Evolutionary conservation across 2,888 invertebrate species (phyloP).

Genomic region (Lycocerus yunnanus): DNA sequence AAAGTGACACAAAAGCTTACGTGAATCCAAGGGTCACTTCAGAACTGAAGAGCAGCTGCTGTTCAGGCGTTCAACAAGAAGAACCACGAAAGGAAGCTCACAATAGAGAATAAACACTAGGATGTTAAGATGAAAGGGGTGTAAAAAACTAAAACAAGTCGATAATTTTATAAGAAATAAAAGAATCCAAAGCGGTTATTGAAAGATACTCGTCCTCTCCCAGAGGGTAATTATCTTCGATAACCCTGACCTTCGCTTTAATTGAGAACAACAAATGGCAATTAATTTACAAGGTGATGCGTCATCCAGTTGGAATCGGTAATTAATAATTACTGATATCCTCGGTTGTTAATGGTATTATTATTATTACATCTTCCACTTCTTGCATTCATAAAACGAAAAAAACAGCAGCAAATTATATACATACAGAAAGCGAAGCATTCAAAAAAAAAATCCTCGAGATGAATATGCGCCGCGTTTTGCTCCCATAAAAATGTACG

Average conservation of each 20-base stretch:
- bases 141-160: background rate
- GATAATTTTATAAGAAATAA: background rate
- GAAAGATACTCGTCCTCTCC: background rate
- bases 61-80: conserved; percentile 12
- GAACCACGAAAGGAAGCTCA: conserved; percentile 13
- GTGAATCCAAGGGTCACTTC: conserved; percentile 15
- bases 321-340: conserved; percentile 8
- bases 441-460: background rate
- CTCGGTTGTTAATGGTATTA: background rate
- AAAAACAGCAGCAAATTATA: background rate
- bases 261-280: conserved; percentile 15
- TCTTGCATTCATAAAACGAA: background rate
- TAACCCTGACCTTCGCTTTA: conserved; percentile 13
- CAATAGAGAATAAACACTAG: conserved; percentile 15
- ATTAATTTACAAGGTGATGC: conserved; percentile 18
- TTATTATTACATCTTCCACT: background rate
- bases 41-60: conserved; percentile 15
- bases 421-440: background rate
- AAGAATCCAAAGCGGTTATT: background rate
- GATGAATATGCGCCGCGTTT: background rate
- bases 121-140: conserved; percentile 4
- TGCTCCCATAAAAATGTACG: background rate
- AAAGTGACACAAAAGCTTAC: conserved; percentile 13
- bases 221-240: conserved; percentile 11
- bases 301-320: conserved; percentile 14